phyloP scores from a whole-genome alignment of 1,140 invertebrate species.

The Temnothorax nylanderi region DNA sequence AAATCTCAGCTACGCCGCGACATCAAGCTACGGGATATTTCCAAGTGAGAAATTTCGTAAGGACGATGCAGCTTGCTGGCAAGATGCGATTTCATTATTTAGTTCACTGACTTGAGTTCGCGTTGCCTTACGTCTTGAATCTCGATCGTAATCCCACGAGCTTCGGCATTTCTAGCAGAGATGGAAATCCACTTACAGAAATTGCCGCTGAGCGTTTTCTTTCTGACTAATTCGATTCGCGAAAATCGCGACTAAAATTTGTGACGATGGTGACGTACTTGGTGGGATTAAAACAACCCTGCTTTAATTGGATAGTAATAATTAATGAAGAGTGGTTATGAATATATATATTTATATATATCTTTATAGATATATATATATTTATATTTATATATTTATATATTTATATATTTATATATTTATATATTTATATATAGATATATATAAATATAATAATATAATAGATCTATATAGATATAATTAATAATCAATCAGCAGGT shows the following conservation, averaged over 20 bases:
- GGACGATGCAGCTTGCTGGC: conserved; percentile 24
- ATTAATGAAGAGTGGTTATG: neutral
- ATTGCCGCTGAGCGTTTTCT: conserved; percentile 45
- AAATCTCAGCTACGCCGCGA: conserved; percentile 28
- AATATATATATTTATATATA: neutral
- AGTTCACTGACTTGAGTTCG: conserved; percentile 45
- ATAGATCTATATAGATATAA: neutral
- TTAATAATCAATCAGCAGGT: neutral
- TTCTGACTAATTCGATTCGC: conserved; percentile 40
- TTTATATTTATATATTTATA: too few species aligned
- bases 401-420: too few species aligned
- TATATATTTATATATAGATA: too few species aligned
- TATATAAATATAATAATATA: too few species aligned
- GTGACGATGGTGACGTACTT: neutral
- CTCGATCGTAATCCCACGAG: conserved; percentile 45
- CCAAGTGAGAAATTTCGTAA: conserved; percentile 46
- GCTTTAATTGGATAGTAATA: neutral
- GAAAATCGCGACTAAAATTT: conserved; percentile 42
- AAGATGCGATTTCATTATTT: conserved; percentile 56
- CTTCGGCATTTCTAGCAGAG: conserved; percentile 21
- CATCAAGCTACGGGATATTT: conserved; percentile 37
- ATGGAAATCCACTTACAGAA: conserved; percentile 55
- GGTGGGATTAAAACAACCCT: conserved; percentile 1
- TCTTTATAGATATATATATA: too few species aligned
- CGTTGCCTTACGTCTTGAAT: conserved; percentile 35